Evolutionary conservation across 92 coral and sea anemone species (phyloP), one percentile per base, ranked within the genome.

Genomic region (Montipora capitata): DNA sequence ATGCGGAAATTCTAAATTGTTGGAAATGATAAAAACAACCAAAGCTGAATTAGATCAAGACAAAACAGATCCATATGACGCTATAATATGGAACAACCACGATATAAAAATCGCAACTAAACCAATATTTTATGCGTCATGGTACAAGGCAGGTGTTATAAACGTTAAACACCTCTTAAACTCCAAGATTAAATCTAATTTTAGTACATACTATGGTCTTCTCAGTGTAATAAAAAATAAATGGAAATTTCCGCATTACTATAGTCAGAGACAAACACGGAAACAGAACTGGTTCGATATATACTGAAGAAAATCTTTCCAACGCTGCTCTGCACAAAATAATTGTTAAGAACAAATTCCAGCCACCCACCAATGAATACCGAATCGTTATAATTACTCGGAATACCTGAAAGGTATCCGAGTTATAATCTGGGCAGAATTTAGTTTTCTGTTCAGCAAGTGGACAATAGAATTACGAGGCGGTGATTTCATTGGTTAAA

Each of bases 271-370:
- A 52, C 74, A 72, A 72, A 43, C 76, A 72, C 35, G 57, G 5
- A 72, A 43, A 3, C 76, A 72, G 15, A 72, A 43, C 76, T 72
- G 76, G 58, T 72, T 2, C n/a, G 76, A 43, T 57, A 16, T 1
- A n/a, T n/a, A n/a, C n/a, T 15, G 76, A 43, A 43, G 76, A 72
- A 72, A 72, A 43, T 72, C 76, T 42, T 72, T 72, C 76, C 57
- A 72, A 43, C 58, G 57, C 38, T 72, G 76, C 27, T 41, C 69
- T 64, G 2, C 69, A 18, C 69, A 64, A 64, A 35, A 64, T 64
- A 18, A 71, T 71, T 71, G 76, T 40, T 12, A 10, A 71, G 14
- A 43, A 71, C 7, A 71, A 71, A 71, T 71, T 12, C 9, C 76
- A 42, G 43, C 54, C 76, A 39, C 76, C 76, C 2, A 71, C 10